A percentile compares a stretch with the other conserved stretches of the same genome.
Evolutionary conservation across 2,888 invertebrate species (phyloP).

Genomic region (Xanthostigma xanthostigma): DNA sequence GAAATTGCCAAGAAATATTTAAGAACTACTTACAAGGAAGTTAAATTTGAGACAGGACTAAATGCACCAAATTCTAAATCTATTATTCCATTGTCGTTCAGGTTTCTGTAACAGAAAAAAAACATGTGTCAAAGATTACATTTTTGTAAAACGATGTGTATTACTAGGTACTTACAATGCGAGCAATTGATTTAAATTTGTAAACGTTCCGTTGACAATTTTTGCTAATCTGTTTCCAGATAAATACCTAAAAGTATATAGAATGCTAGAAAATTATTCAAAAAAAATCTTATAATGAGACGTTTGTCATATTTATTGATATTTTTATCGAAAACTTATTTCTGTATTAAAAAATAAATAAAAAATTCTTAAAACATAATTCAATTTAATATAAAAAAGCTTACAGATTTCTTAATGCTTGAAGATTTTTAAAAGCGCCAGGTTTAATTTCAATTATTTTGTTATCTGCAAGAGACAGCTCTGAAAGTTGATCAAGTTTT

Average conservation of each 20-base stretch:
- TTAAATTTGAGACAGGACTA: slow-evolving; percentile 28
- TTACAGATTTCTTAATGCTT: slow-evolving; percentile 30
- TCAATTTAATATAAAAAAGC: slow-evolving; percentile 16
- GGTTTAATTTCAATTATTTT: slow-evolving; percentile 24
- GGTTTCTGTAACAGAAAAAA: slow-evolving; percentile 23
- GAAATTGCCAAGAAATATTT: background rate
- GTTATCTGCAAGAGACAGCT: slow-evolving; percentile 33
- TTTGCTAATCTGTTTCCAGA: slow-evolving; percentile 31
- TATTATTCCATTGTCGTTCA: slow-evolving; percentile 30
- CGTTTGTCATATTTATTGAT: background rate
- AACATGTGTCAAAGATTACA: background rate
- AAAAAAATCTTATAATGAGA: background rate
- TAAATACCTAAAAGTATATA: slow-evolving; percentile 29
- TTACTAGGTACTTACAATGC: slow-evolving; percentile 27
- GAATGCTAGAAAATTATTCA: background rate
- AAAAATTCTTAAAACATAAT: too few species aligned
- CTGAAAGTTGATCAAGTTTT: slow-evolving; percentile 24
- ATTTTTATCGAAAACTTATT: background rate
- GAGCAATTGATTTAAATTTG: slow-evolving; percentile 28
- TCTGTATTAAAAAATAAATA: background rate
- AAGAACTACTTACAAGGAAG: slow-evolving; percentile 27
- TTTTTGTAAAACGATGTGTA: background rate
- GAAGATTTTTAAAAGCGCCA: slow-evolving; percentile 26
- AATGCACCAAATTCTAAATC: slow-evolving; percentile 29
- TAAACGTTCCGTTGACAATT: slow-evolving; percentile 30